Percentiles rank a stretch among this genome's conserved stretches.
Conservation (phyloP, 2,113 vertebrate species). For the Arvicanthis niloticus region DNA sequence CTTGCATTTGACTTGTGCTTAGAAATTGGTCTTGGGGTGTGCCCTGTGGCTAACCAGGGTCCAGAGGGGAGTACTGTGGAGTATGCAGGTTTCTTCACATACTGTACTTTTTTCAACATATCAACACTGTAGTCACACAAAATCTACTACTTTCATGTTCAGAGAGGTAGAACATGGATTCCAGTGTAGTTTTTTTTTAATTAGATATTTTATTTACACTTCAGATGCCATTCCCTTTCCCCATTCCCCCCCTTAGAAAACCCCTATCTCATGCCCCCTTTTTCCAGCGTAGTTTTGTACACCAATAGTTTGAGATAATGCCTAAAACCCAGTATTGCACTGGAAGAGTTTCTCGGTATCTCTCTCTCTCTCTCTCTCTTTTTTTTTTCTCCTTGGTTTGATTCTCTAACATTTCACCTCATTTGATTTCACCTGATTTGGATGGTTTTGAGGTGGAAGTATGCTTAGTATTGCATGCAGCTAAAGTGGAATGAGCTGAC, state of each 20-base stretch:
- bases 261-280: no score
- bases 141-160: neutral
- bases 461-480: neutral
- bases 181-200: no score
- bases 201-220: no score
- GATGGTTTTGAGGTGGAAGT: neutral
- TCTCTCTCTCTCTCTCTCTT: no score
- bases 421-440: neutral
- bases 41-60: neutral
- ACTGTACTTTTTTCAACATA: neutral
- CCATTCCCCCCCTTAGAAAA: no score
- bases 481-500: neutral
- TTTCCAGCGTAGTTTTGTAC: constrained; percentile 47
- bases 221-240: no score
- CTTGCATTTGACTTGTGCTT: neutral
- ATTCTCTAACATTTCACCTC: neutral
- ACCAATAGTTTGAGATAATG: neutral
- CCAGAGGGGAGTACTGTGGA: neutral
- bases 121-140: neutral
- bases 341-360: neutral
- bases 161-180: neutral
- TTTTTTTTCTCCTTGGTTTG: constrained; percentile 5
- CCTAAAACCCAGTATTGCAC: neutral
- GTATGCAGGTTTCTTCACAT: neutral
- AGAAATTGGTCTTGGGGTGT: neutral